Percentiles rank a stretch among this genome's conserved stretches.
Conservation (phyloP, 2,888 invertebrate species). For the Cephus rjabovi region DNA sequence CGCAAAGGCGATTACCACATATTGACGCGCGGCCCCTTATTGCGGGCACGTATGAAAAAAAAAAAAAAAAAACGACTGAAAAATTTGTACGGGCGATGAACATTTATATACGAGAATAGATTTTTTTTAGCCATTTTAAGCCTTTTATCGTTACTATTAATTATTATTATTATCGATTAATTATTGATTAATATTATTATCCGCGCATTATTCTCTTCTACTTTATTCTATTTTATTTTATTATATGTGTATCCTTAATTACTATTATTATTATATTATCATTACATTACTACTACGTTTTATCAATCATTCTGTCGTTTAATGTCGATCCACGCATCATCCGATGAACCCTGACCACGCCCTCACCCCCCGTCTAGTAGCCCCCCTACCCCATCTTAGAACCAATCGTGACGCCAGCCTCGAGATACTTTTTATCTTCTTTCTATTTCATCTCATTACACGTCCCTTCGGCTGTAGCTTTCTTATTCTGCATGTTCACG, state of each 20-base stretch:
- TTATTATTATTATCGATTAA: slow-evolving; percentile 14
- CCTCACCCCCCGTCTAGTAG: background rate
- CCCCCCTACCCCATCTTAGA: background rate
- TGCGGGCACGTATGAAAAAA: slow-evolving; percentile 24
- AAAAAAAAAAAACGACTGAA: slow-evolving; percentile 43
- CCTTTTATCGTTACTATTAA: slow-evolving; percentile 1
- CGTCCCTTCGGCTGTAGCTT: background rate
- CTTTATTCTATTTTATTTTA: background rate
- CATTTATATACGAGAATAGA: slow-evolving; percentile 33
- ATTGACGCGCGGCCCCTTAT: background rate
- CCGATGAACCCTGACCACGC: background rate
- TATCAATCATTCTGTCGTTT: slow-evolving; percentile 1
- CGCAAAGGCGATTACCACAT: background rate
- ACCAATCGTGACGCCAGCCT: background rate
- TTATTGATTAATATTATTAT: slow-evolving; percentile 2
- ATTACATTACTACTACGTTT: slow-evolving; percentile 30
- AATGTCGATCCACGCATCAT: background rate
- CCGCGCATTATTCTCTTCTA: background rate
- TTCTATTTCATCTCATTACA: slow-evolving; percentile 20
- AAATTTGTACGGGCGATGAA: slow-evolving; percentile 45
- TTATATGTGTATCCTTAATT: slow-evolving; percentile 3
- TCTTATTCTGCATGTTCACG: background rate
- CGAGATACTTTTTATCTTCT: slow-evolving; percentile 26
- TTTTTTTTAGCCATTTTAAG: background rate
- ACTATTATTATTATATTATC: slow-evolving; percentile 22